These are phyloP conservation scores for Pangasius macronema DNA, from an alignment of 2,797 vertebrate genomes.

Conservation along the genomic window DNA sequence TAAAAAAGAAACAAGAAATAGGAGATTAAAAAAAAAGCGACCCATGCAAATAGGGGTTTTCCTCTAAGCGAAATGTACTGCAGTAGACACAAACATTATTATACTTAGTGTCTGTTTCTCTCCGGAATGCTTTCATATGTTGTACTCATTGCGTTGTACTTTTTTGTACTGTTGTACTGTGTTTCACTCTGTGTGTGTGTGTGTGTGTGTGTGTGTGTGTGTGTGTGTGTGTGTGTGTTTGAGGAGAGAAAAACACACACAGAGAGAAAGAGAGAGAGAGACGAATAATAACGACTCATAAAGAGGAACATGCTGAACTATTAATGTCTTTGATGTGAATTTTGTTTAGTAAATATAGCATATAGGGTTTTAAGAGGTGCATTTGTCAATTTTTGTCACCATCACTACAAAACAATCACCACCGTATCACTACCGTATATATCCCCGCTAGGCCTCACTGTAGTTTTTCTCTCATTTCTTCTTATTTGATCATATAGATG, in stretches of 20 bases:
- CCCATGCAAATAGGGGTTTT: not conserved
- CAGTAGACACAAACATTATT: not conserved
- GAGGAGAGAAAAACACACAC: not conserved
- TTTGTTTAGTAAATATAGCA: not conserved
- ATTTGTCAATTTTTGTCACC: not conserved
- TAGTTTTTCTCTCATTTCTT: not conserved
- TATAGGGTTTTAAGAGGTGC: not conserved
- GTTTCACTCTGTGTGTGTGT: not conserved
- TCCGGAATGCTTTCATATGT: not conserved
- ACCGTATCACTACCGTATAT: not conserved
- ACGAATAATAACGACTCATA: not conserved
- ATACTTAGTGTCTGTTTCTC: not conserved
- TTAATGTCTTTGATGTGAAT: not conserved
- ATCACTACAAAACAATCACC: not conserved
- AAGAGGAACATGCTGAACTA: not conserved
- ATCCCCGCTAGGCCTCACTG: not conserved
- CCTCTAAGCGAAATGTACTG: not conserved
- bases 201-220: constrained; percentile 20
- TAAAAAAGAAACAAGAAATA: not conserved
- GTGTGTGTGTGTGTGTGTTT: not conserved
- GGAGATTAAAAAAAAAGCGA: not conserved
- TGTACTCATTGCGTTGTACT: not conserved
- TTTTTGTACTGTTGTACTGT: not conserved
- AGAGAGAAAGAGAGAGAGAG: not conserved
- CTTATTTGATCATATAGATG: not conserved